phyloP scores from a whole-genome alignment of 2,797 vertebrate genomes.

The Rhynchotus rufescens region DNA sequence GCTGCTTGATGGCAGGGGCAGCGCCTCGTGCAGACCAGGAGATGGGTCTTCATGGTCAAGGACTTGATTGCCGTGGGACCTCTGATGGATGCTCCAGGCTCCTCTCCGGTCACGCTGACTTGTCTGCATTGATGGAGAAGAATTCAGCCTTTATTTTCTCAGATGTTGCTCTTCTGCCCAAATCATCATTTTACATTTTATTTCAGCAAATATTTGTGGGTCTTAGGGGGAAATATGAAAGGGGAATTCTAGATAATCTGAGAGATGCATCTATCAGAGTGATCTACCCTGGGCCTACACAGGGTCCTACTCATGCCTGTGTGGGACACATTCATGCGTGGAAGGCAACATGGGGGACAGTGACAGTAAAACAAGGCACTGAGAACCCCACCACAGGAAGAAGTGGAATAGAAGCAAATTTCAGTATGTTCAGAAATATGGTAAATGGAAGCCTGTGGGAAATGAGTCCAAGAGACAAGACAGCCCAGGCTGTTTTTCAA shows the following conservation, averaged over 20 bases:
- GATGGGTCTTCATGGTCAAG: neutral
- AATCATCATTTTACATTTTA: neutral
- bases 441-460: neutral
- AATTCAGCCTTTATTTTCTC: neutral
- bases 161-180: neutral
- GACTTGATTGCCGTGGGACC: neutral
- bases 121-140: neutral
- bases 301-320: neutral
- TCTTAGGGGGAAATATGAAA: neutral
- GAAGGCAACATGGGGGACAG: neutral
- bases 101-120: neutral
- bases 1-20: no score
- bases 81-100: neutral
- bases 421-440: neutral
- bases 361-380: neutral
- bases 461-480: neutral
- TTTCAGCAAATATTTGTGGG: neutral
- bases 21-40: no score
- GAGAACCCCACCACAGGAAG: neutral
- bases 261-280: neutral
- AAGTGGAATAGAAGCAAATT: neutral
- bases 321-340: no score
- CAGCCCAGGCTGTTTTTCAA: neutral
- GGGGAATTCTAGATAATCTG: neutral
- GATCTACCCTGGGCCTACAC: rapidly evolving